phyloP scores from a whole-genome alignment of 2,797 vertebrate species.

The Pitangus sulphuratus region DNA sequence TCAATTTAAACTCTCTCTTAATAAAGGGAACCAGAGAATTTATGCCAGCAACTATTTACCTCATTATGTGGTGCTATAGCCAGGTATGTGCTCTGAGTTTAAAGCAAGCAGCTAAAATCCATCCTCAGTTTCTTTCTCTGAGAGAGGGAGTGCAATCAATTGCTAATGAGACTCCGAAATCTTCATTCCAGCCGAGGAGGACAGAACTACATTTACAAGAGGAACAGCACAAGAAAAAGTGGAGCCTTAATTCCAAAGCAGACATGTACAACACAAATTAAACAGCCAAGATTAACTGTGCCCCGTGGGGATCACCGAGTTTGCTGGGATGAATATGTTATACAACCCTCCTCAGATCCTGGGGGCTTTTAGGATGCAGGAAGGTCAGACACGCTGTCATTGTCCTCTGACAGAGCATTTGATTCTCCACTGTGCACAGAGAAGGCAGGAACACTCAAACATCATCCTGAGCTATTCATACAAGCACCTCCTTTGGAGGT shows the following conservation, averaged over 20 bases:
- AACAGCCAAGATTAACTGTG: neutral
- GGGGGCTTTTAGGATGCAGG: neutral
- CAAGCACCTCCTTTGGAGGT: neutral
- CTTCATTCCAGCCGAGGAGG: neutral
- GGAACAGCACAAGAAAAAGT: neutral
- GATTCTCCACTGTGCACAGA: fast-evolving
- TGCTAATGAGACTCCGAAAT: neutral
- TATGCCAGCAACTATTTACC: neutral
- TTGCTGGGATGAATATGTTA: neutral
- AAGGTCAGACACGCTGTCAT: neutral
- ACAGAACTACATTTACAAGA: neutral
- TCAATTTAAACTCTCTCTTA: neutral
- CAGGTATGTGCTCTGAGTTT: neutral
- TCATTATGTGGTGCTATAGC: neutral
- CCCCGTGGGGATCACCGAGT: fast-evolving
- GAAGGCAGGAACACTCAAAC: neutral
- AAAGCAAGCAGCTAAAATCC: neutral
- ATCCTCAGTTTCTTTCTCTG: neutral
- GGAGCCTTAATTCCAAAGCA: neutral
- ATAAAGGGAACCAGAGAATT: neutral
- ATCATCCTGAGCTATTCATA: neutral
- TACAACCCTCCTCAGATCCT: neutral
- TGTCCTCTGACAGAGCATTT: neutral
- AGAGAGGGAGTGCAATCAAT: neutral
- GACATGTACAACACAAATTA: neutral